Percentiles rank a stretch among this genome's conserved stretches.
phyloP scores from a whole-genome alignment of 1,140 invertebrate species.

The Drosophila leontia region DNA sequence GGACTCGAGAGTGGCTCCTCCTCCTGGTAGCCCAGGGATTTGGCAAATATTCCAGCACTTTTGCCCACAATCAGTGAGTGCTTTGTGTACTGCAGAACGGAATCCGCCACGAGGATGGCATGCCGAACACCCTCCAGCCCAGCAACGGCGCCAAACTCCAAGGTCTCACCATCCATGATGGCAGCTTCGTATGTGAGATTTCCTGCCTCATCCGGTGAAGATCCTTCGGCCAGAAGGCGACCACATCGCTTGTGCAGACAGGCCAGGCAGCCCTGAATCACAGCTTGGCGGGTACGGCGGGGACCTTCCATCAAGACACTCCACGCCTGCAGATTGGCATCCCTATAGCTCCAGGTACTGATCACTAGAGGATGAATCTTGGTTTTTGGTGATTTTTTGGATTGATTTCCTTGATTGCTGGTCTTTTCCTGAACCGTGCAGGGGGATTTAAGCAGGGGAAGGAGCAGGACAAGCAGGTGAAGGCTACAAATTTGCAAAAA shows the following conservation, averaged over 20 bases:
- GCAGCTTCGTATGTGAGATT: slow-evolving; percentile 15
- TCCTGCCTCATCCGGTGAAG: slow-evolving; percentile 14
- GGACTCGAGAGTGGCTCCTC: neutral
- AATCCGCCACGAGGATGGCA: slow-evolving; percentile 28
- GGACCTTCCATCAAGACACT: slow-evolving; percentile 6
- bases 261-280: slow-evolving; percentile 30
- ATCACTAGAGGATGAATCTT: slow-evolving; percentile 10
- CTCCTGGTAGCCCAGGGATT: slow-evolving; percentile 14
- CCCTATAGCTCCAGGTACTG: slow-evolving; percentile 42
- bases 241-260: slow-evolving; percentile 31
- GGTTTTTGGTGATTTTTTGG: neutral
- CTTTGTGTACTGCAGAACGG: slow-evolving; percentile 1
- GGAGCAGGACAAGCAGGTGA: slow-evolving; percentile 11
- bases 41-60: slow-evolving; percentile 7
- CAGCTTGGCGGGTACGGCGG: slow-evolving; percentile 18
- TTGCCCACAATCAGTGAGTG: slow-evolving; percentile 22
- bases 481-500: neutral
- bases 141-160: slow-evolving; percentile 19
- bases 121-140: slow-evolving; percentile 6
- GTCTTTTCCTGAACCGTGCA: neutral
- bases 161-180: slow-evolving; percentile 20
- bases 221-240: slow-evolving; percentile 8
- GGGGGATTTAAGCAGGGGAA: neutral
- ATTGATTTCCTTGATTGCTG: neutral
- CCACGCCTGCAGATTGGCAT: slow-evolving; percentile 42